Base-by-base conservation (phyloP, 2,797 vertebrate genomes). In the Hemitrygon akajei region DNA sequence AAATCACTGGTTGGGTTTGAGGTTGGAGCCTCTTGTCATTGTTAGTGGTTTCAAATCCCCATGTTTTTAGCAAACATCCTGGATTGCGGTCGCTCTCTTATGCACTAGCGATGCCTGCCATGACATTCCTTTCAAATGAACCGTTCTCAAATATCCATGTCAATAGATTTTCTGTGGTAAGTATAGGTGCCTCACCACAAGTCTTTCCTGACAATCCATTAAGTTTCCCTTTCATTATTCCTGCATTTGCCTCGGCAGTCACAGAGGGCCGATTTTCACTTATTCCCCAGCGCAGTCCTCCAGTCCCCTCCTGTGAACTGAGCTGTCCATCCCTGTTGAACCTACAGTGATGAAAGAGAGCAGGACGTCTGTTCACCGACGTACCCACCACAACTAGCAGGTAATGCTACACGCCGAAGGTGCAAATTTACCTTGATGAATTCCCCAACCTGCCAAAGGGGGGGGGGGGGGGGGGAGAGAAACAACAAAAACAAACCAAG, bases 131-230 rank as follows among this genome's bases (percentile, higher is more conserved):
- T 91, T 79, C 77, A 47, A 94, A 94, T 94, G 93, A 94, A 80
- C 86, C 93, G 86, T 76, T 94, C 93, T 93, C 77, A 93, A 93
- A 87, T 93, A 75, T 80, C 94, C 69, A 77, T 77, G 80, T 93
- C 56, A 89, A 93, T 93, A 86, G 80, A 79, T 94, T 93, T 73
- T 86, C 77, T 94, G 94, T 69, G 93, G 94, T 95, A 95, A 95
- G 94, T 95, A 95, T 95, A 95, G 94, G 94, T 95, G 94, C 93
- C 95, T 95, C 94, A 95, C 95, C 95, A 94, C 94, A 93, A 94
- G 95, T 96, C 96, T 97, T 96, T 97, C 95, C 96, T 66, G 58
- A 20, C 84, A 87, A 87, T n/a, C 30, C 60, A 87, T 87, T 34
- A 18, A 87, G n/a, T n/a, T 60, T 63, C 16, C 84, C 30, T 47